Evolutionary conservation across 2,888 invertebrate genomes (phyloP).

Genomic region (Sinopyrophorus schimmeli): DNA sequence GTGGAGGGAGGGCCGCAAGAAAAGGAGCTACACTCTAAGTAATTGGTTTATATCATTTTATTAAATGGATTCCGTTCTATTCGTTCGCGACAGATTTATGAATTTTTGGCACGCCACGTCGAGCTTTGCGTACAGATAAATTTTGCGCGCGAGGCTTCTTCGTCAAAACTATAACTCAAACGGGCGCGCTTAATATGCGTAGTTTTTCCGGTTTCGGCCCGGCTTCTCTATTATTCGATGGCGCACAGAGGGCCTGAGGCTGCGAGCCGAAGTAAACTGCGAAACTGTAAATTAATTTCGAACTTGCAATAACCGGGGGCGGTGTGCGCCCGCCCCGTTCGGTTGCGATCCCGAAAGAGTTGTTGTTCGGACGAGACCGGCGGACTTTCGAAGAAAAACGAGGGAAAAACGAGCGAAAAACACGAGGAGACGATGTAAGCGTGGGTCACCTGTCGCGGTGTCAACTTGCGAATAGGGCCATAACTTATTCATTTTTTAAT

Average conservation of each 20-base stretch:
- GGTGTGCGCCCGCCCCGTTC: too few species aligned
- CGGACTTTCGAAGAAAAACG: too few species aligned
- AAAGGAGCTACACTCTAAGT: slow-evolving; percentile 26
- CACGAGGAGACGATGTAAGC: slow-evolving; percentile 23
- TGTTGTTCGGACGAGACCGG: too few species aligned
- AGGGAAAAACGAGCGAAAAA: slow-evolving; percentile 24
- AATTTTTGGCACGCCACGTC: slow-evolving; percentile 22
- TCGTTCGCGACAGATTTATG: slow-evolving; percentile 25
- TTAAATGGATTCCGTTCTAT: slow-evolving; percentile 26
- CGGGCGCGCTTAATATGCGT: slow-evolving; percentile 20
- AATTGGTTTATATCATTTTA: slow-evolving; percentile 28
- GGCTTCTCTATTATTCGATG: slow-evolving; percentile 9
- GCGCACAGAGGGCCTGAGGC: slow-evolving; percentile 8
- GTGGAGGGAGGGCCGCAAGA: too few species aligned
- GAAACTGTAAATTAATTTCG: slow-evolving; percentile 20
- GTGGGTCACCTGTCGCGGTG: too few species aligned
- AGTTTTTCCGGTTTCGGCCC: slow-evolving; percentile 17
- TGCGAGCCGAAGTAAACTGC: slow-evolving; percentile 12
- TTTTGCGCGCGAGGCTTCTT: slow-evolving; percentile 19
- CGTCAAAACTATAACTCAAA: slow-evolving; percentile 27
- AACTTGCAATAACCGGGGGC: slow-evolving; percentile 13
- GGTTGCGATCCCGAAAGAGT: too few species aligned
- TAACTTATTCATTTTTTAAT: too few species aligned
- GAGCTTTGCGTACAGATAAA: slow-evolving; percentile 25
- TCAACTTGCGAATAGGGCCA: too few species aligned